Base-by-base conservation (phyloP, 2,113 vertebrate genomes). In the Thunnus thynnus region DNA sequence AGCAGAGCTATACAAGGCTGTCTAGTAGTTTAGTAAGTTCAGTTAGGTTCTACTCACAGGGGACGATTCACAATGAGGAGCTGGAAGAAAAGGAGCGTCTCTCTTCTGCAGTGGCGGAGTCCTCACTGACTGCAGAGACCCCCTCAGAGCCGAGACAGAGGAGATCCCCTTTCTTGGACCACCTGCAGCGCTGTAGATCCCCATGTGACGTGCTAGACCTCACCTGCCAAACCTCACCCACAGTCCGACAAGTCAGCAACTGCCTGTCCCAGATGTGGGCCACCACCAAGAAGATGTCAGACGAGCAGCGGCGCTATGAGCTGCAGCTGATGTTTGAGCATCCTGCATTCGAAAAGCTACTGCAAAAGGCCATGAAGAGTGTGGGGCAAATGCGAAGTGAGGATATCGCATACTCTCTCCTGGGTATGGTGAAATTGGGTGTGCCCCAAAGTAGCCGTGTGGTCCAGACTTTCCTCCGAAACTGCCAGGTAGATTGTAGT, bases 141-240 rank as follows among this genome's bases (percentile, higher is more conserved):
- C 2, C 46, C 1, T 9, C 56, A 0, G 32, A 20, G 6, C 10
- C 44, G 32, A 60, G 0, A 11, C 30, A 36, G 11, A 4, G 0
- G 0, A 36, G 0, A 0, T 51, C 69, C 0, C 27, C 47, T 0
- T 95, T 96, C 86, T n/a, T 58, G 1, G 46, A 50, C 4, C 82
- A 76, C 1, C 93, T 97, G 55, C 27, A 2, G 36, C 82, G 65
- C 0, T 98, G 96, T 22, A 36, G 54, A 57, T 97, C 96, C 12
- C 95, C 96, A 0, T 94, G 91, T 0, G 98, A 98, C 0, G 96
- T 96, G 2, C 84, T 99, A 20, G 97, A 99, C 71, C 51, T 93
- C 36, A 89, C 89, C 67, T 25, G 73, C 0, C 61, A 83, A 46
- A 84, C 70, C 5, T 67, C 92, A 0, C 11, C 90, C 56, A 91